phyloP scores from a whole-genome alignment of 1,140 invertebrate species.

The Steinernema khuongi region DNA sequence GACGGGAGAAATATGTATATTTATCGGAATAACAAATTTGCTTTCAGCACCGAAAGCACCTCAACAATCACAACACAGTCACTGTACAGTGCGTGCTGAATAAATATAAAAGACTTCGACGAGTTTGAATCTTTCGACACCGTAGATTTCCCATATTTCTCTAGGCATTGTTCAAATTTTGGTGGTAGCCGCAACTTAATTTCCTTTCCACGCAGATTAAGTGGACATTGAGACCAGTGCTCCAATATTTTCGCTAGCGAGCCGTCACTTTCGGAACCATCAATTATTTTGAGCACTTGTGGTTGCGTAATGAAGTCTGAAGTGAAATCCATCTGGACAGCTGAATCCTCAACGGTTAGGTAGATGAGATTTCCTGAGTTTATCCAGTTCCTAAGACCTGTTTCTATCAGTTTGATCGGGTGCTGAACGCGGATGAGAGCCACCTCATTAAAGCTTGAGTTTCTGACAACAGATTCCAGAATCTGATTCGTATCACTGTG shows the following conservation, averaged over 20 bases:
- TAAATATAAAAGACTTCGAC: neutral
- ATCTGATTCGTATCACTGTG: neutral
- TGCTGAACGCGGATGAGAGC: neutral
- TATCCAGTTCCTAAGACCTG: neutral
- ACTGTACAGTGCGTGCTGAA: neutral
- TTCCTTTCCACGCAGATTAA: neutral
- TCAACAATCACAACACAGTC: constrained; percentile 7
- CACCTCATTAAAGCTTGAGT: neutral
- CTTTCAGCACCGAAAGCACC: neutral
- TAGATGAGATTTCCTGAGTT: neutral
- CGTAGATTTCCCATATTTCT: neutral
- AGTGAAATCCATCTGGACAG: neutral
- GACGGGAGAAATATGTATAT: too few relatives aligned
- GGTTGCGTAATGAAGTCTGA: neutral
- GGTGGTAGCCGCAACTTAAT: neutral
- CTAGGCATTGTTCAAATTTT: neutral
- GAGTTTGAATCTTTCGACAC: neutral
- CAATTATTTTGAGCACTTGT: neutral
- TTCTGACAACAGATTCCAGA: neutral
- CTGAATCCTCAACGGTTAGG: neutral
- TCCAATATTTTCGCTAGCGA: neutral
- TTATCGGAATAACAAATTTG: constrained; percentile 1
- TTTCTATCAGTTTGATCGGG: neutral
- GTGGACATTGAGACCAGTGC: neutral
- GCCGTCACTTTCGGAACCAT: neutral